phyloP scores from a whole-genome alignment of 2,113 vertebrate genomes.

The Poecilia latipinna region DNA sequence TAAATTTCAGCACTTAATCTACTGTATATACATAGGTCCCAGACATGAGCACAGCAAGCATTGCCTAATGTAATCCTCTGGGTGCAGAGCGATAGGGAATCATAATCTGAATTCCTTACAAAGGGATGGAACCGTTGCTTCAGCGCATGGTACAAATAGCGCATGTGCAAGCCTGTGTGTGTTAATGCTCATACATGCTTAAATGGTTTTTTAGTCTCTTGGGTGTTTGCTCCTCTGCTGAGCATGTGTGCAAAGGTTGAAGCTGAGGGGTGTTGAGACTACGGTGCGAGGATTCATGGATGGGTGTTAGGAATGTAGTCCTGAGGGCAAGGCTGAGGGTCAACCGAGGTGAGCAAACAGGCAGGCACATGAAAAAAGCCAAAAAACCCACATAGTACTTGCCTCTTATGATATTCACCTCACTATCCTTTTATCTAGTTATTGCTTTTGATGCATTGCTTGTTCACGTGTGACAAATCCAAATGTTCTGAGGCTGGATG shows the following conservation, averaged over 20 bases:
- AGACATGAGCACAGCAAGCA: conserved; percentile 67
- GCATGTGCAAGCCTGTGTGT: background rate
- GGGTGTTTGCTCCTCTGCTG: conserved; percentile 58
- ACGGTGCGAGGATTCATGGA: conserved; percentile 19
- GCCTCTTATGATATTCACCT: conserved; percentile 45
- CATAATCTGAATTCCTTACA: conserved; percentile 65
- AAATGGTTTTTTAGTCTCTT: conserved; percentile 59
- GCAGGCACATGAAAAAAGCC: conserved; percentile 63
- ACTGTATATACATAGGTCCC: conserved; percentile 8
- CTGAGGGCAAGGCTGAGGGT: conserved; percentile 49
- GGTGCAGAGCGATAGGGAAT: conserved; percentile 48
- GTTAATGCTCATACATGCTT: conserved; percentile 60
- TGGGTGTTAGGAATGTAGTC: conserved; percentile 59
- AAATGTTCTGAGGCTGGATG: conserved; percentile 18
- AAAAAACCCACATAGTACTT: conserved; percentile 2
- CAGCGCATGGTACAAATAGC: conserved; percentile 33
- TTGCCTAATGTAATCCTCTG: conserved; percentile 69
- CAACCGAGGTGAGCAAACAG: conserved; percentile 52
- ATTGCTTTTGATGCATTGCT: conserved; percentile 30
- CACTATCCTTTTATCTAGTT: conserved; percentile 42
- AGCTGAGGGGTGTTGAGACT: conserved; percentile 39
- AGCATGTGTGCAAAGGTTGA: conserved; percentile 45
- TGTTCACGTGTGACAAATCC: conserved; percentile 19
- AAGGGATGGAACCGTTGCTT: conserved; percentile 38
- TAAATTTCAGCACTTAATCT: conserved; percentile 55